Evolutionary conservation across 2,888 invertebrate species (phyloP), one percentile per base, ranked within the genome.

Genomic region (Silvanus unidentatus): DNA sequence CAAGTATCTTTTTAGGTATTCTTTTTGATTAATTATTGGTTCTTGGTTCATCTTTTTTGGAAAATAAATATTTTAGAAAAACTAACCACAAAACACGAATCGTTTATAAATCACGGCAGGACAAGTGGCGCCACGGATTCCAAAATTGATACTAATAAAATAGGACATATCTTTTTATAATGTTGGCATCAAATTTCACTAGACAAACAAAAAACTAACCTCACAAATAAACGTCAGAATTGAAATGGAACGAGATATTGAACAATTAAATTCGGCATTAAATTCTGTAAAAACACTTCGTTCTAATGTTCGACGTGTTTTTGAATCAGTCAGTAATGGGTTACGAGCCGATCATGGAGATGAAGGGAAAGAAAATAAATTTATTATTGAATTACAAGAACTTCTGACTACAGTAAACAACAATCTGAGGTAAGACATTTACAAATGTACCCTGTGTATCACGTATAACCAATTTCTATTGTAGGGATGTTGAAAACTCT

Each of bases 311-410:
- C 84, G 88, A 11, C 82, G 87, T 66, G 87, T 92, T 40, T 92
- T 93, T 65, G 88, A 89, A 66, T 84, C 84, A 1, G 75, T 93
- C 38, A 84, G 87, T n/a, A 87, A 88, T 66, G 89, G 90, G 3
- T 73, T 89, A 41, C 76, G 86, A 45, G 81, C 85, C 4, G 88
- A 88, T 49, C 88, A 88, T 66, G 86, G 84, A 1, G 88, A 89
- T 62, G 88, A 90, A 48, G 82, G 82, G 42, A 86, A 86, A 68
- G 88, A 90, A 59, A 76, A 75, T 13, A 87, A 85, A 69, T 88
- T 86, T 52, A 64, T 72, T 39, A 52, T 81, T 10, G 90, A 92
- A 66, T 78, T 94, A 27, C 92, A 93, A 66, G 89, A 89, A 56
- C 77, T 88, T 29, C 74, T 93, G 10, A 84, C 84, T 48, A 84